phyloP scores from a whole-genome alignment of 2,797 vertebrate genomes.

The Chelmon rostratus region DNA sequence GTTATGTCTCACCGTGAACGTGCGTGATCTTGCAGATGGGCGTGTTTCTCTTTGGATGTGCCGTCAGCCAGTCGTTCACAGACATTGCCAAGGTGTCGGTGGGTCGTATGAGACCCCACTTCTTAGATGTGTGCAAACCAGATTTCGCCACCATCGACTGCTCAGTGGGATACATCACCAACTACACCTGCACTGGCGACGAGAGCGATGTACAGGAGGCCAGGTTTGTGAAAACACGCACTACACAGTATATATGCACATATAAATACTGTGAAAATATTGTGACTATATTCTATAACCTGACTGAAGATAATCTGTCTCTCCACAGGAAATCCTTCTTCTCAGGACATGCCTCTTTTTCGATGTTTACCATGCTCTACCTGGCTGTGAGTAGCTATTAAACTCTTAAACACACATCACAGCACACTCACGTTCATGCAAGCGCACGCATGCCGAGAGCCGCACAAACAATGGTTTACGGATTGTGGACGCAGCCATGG shows the following conservation, averaged over 20 bases:
- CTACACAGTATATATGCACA: too few species aligned
- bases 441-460: constrained; percentile 27
- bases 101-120: constrained; percentile 96
- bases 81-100: constrained; percentile 99
- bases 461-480: constrained; percentile 53
- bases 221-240: constrained; percentile 84
- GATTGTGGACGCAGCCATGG: constrained; percentile 40
- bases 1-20: constrained; percentile 8
- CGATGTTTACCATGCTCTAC: constrained; percentile 98
- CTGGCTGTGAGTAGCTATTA: constrained; percentile 93
- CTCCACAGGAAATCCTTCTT: constrained; percentile 97
- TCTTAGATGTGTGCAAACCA: constrained; percentile 90
- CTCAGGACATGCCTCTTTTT: constrained; percentile 98
- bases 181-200: constrained; percentile 89
- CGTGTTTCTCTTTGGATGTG: constrained; percentile 96
- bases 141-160: constrained; percentile 91
- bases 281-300: background rate
- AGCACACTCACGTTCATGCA: constrained; percentile 22
- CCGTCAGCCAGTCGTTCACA: constrained; percentile 98
- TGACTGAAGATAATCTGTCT: constrained; percentile 29
- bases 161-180: constrained; percentile 91
- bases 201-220: constrained; percentile 93
- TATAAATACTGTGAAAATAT: background rate
- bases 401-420: background rate
- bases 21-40: constrained; percentile 87